Evolutionary conservation across 2,797 vertebrate species (phyloP).

Genomic region (Lycodopsis pacificus): DNA sequence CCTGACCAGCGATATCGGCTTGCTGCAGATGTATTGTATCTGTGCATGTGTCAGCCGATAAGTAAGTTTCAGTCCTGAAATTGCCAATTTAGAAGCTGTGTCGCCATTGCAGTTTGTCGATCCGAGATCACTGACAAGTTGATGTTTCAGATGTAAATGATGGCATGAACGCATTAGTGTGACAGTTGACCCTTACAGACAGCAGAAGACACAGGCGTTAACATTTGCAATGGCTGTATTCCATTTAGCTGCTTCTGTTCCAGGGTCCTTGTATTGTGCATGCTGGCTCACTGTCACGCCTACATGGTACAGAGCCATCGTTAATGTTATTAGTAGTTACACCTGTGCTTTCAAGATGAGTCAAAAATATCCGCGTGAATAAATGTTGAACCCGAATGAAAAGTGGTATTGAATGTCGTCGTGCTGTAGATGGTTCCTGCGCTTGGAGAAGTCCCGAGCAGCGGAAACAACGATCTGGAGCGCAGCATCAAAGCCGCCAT

Average conservation of each 20-base stretch:
- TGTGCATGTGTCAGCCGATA: not conserved
- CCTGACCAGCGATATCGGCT: not conserved
- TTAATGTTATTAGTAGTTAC: not conserved
- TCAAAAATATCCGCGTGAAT: not conserved
- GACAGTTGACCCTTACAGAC: too few relatives aligned
- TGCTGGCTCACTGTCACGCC: not conserved
- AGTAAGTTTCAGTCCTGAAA: not conserved
- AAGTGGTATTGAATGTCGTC: not conserved
- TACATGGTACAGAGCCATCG: not conserved
- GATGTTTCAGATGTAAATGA: too few relatives aligned
- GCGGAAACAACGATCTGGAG: constrained; percentile 88
- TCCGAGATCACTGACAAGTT: too few relatives aligned
- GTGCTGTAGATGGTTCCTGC: constrained; percentile 55
- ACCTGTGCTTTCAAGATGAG: not conserved
- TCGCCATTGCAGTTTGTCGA: too few relatives aligned
- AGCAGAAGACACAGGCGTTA: too few relatives aligned
- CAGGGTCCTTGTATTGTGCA: not conserved
- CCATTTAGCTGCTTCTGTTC: constrained; percentile 5
- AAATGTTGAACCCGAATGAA: not conserved
- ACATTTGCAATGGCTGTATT: not conserved
- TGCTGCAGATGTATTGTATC: not conserved
- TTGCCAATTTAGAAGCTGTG: too few relatives aligned
- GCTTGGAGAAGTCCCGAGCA: constrained; percentile 25
- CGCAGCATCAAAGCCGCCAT: constrained; percentile 93
- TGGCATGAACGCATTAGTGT: too few relatives aligned